Percentiles rank a stretch among this genome's conserved stretches.
Conservation (phyloP, 2,888 invertebrate genomes). For the Drosophila fulvimacula region DNA sequence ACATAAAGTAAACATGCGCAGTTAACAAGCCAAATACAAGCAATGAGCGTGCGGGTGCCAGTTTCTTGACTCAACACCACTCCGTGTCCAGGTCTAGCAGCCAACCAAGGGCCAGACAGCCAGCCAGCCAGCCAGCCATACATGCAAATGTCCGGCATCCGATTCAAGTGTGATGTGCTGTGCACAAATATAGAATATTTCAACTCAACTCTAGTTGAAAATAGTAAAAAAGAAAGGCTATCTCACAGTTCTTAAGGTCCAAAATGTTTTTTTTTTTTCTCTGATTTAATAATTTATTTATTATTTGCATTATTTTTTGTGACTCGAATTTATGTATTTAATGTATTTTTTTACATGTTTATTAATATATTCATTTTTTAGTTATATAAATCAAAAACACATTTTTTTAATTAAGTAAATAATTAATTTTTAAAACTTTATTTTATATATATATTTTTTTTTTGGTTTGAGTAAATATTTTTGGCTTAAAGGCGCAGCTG, state of each 20-base stretch:
- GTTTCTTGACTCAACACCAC: conserved; percentile 40
- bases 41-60: conserved; percentile 77
- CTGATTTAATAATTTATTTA: no score
- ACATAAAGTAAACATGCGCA: conserved; percentile 83
- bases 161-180: conserved; percentile 73
- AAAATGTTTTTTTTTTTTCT: neutral
- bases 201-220: neutral
- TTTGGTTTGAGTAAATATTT: no score
- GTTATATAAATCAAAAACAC: no score
- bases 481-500: no score
- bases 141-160: conserved; percentile 44
- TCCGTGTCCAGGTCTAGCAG: conserved; percentile 12
- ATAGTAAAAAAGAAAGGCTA: neutral
- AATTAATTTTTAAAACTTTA: no score
- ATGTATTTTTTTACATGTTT: no score
- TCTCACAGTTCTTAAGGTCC: neutral
- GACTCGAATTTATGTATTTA: no score
- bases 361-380: no score
- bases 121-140: no score
- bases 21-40: conserved; percentile 81
- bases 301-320: no score
- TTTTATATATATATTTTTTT: no score
- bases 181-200: conserved; percentile 56
- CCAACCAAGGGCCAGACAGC: conserved; percentile 59
- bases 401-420: no score